phyloP scores from a whole-genome alignment of 2,113 vertebrate genomes.

The Oreochromis niloticus region DNA sequence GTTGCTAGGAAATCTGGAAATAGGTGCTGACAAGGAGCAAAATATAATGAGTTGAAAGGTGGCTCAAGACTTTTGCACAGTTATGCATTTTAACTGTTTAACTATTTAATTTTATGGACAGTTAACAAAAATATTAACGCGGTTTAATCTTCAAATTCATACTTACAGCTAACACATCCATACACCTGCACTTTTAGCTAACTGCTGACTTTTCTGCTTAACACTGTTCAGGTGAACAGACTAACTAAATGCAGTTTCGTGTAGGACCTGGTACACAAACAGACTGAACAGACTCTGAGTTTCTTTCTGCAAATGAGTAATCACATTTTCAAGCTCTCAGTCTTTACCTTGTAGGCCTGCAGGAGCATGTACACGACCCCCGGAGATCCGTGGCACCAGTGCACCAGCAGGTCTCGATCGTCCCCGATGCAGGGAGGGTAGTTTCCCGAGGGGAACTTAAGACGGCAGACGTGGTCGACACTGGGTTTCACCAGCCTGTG shows the following conservation, averaged over 20 bases:
- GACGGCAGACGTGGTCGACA: slow-evolving; percentile 84
- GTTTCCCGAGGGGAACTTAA: slow-evolving; percentile 88
- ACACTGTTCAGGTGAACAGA: not conserved
- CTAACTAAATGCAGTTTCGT: not conserved
- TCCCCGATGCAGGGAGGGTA: slow-evolving; percentile 88
- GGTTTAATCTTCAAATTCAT: not conserved
- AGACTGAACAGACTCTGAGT: not conserved
- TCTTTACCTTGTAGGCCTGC: slow-evolving; percentile 87
- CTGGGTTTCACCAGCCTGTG: slow-evolving; percentile 84
- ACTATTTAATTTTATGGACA: not conserved
- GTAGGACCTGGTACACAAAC: not conserved
- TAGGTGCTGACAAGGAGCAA: not conserved
- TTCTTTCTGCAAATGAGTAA: not conserved
- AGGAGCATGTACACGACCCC: slow-evolving; percentile 93
- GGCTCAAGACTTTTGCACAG: not conserved
- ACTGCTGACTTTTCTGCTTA: not conserved
- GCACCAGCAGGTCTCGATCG: slow-evolving; percentile 85
- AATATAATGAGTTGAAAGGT: not conserved
- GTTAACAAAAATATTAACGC: not conserved
- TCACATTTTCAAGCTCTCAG: not conserved
- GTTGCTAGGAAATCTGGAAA: not conserved
- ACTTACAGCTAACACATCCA: not conserved
- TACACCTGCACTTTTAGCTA: not conserved
- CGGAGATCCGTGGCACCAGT: slow-evolving; percentile 95
- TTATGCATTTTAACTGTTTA: not conserved